Evolutionary conservation across 2,888 invertebrate genomes (phyloP).

Genomic region (Acanthosepion pharaonis): DNA sequence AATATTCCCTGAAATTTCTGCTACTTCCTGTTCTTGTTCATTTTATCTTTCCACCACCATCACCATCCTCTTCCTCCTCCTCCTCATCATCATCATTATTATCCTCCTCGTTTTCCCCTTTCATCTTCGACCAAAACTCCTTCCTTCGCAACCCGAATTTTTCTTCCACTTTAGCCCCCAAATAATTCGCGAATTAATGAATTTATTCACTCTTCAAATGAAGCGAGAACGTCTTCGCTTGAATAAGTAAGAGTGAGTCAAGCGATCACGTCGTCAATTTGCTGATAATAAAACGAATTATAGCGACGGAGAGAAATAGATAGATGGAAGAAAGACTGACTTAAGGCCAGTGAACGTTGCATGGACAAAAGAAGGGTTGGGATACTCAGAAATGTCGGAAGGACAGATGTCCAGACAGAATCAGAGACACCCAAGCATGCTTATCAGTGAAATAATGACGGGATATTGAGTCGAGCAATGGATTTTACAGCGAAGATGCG

Average conservation of each 20-base stretch:
- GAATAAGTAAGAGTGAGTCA: conserved; percentile 18
- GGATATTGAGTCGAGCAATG: background rate
- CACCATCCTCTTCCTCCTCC: too few relatives aligned
- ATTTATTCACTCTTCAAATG: conserved; percentile 33
- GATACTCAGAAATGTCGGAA: background rate
- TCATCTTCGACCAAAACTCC: too few relatives aligned
- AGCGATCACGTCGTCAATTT: background rate
- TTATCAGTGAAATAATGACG: background rate
- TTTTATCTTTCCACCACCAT: too few relatives aligned
- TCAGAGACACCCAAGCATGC: background rate
- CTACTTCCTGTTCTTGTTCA: too few relatives aligned
- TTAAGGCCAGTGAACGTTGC: background rate
- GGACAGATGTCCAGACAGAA: background rate
- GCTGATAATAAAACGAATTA: conserved; percentile 12
- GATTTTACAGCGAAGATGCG: background rate
- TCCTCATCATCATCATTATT: too few relatives aligned
- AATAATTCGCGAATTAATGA: conserved; percentile 21
- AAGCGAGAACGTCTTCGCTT: background rate
- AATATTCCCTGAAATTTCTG: too few relatives aligned
- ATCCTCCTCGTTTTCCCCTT: too few relatives aligned
- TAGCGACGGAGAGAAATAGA: background rate
- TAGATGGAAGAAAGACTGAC: background rate
- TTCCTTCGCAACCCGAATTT: background rate
- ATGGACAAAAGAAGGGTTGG: background rate
- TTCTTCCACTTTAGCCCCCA: background rate